phyloP scores from a whole-genome alignment of 2,888 invertebrate genomes.

The Trichogramma dendrolimi region DNA sequence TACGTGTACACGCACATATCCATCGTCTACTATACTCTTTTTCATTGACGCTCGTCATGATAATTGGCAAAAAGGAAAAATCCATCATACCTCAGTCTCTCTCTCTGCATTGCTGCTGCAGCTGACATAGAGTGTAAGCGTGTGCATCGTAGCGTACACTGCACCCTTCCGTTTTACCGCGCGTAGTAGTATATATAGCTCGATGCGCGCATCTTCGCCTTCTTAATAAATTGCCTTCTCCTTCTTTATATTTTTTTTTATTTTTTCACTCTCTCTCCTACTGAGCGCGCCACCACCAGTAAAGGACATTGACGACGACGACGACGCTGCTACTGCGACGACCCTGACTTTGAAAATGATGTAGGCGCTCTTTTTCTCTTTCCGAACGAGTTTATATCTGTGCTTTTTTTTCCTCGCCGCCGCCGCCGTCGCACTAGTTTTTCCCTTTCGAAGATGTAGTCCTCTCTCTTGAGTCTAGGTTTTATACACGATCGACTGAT shows the following conservation, averaged over 20 bases:
- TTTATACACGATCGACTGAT: too few species aligned
- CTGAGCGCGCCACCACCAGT: not conserved
- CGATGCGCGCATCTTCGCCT: not conserved
- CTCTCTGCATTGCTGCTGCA: not conserved
- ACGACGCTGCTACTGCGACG: conserved; percentile 1
- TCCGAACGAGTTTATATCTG: not conserved
- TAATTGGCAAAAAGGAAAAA: conserved; percentile 20
- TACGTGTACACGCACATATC: too few species aligned
- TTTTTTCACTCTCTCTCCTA: not conserved
- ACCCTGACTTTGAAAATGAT: conserved; percentile 35
- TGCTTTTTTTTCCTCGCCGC: conserved; percentile 1
- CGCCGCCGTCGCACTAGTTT: not conserved
- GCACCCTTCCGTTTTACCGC: conserved; percentile 8
- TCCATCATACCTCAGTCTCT: not conserved
- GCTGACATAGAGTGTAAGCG: too few species aligned
- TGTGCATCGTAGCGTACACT: too few species aligned
- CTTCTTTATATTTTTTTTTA: not conserved
- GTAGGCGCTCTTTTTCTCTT: conserved; percentile 23
- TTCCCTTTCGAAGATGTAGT: too few species aligned
- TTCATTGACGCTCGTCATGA: conserved; percentile 2
- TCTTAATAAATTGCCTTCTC: not conserved
- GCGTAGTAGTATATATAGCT: not conserved
- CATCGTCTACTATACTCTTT: too few species aligned
- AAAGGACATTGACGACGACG: conserved; percentile 16
- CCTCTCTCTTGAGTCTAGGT: too few species aligned